Evolutionary conservation across 2,113 vertebrate genomes (phyloP), one percentile per base, ranked within the genome.

Genomic region (Telmatochromis sp.): DNA sequence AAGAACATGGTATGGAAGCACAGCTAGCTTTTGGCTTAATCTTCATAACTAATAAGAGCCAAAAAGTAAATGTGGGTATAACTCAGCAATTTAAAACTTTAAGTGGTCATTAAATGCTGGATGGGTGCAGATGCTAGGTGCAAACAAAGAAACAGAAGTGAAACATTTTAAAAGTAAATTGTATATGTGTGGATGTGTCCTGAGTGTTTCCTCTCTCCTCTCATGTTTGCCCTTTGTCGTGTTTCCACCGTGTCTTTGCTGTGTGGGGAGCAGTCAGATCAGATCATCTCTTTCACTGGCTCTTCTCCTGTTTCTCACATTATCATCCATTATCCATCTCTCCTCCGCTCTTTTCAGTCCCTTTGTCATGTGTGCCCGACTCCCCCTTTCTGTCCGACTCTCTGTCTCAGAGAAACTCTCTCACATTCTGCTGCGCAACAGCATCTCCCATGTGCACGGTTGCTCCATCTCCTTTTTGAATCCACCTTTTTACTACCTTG

Each of bases 231-330:
- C 37, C 45, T 79, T 42, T 85, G 78, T 65, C 53, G 70, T 86
- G 80, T 85, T 65, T 83, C 54, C 78, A 63, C 63, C 26, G 55
- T 88, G 80, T 65, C 57, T 90, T 19, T 80, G 33, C 79, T 73
- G 40, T 82, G 84, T 88, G 84, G 70, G 82, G 82, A 85, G 63
- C 55, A 89, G 87, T 90, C 90, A 90, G 85, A 92, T 93, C 91
- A 93, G 91, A 91, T 94, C 80, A 91, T 95, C 88, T 94, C 93
- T 89, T 92, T 92, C 90, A 89, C 91, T 88, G 90, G 89, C 90
- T 93, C 86, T 68, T 92, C 93, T 94, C 90, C 90, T 91, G 89
- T 96, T 93, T 93, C 92, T 93, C 90, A 92, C 92, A 94, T 95
- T 94, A 94, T 95, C 92, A 91, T 90, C 87, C 90, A 90, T 95